phyloP scores from a whole-genome alignment of 2,113 vertebrate species.

The Phoxinus phoxinus region DNA sequence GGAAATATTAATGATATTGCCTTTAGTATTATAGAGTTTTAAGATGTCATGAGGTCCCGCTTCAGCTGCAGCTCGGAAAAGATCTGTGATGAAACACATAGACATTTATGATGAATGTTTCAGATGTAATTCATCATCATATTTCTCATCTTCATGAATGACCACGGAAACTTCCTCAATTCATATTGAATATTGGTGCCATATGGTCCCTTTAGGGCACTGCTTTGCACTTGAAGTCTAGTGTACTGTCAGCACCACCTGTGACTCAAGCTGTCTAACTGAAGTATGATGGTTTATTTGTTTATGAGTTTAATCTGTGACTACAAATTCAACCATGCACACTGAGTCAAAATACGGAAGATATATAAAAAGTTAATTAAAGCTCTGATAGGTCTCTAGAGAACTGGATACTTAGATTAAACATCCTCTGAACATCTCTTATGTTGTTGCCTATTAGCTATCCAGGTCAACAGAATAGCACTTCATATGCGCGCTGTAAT shows the following conservation, averaged over 20 bases:
- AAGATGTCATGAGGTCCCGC: conserved; percentile 79
- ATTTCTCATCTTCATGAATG: background rate
- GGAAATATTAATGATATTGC: conserved; percentile 82
- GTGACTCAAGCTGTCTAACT: conserved; percentile 35
- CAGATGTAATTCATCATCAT: background rate
- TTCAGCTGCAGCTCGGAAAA: conserved; percentile 79
- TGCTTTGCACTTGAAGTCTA: conserved; percentile 42
- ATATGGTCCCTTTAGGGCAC: conserved; percentile 18
- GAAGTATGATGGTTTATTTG: background rate
- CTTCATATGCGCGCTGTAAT: background rate
- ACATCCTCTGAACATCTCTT: background rate
- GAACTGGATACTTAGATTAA: background rate
- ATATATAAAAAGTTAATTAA: background rate
- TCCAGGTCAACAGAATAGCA: background rate
- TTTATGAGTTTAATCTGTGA: background rate
- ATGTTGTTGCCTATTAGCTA: background rate
- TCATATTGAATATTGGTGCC: background rate
- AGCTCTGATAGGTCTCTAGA: background rate
- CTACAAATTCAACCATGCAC: background rate
- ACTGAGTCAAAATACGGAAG: background rate
- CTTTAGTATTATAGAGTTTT: conserved; percentile 80
- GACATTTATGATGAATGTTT: background rate
- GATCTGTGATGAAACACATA: conserved; percentile 64
- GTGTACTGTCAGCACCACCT: conserved; percentile 56
- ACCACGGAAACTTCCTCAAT: background rate